phyloP scores from a whole-genome alignment of 2,888 invertebrate genomes.

The Orthosia gracilis region DNA sequence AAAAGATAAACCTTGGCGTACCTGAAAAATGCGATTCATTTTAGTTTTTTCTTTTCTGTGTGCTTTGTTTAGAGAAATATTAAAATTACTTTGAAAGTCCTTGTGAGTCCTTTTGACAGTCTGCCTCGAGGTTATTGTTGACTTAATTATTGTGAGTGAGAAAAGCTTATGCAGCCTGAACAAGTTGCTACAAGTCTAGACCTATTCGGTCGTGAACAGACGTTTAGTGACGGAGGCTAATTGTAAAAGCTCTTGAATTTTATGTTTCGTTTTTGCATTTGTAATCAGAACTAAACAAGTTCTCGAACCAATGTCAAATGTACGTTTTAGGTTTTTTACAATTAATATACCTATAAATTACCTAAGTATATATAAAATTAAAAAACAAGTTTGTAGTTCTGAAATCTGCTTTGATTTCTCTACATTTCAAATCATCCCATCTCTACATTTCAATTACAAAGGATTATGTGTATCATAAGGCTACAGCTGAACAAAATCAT shows the following conservation, averaged over 20 bases:
- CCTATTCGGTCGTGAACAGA: constrained; percentile 21
- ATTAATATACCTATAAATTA: too few relatives aligned
- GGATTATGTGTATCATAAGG: too few relatives aligned
- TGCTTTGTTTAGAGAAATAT: neutral
- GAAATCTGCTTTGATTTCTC: too few relatives aligned
- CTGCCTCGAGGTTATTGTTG: constrained; percentile 11
- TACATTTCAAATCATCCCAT: too few relatives aligned
- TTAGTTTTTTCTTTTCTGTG: neutral
- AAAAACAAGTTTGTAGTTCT: too few relatives aligned
- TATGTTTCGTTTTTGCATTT: neutral
- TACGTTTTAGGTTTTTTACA: too few relatives aligned
- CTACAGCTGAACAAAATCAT: neutral
- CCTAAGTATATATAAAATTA: too few relatives aligned
- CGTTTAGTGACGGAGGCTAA: constrained; percentile 16
- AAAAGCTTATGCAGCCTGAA: constrained; percentile 18
- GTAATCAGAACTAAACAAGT: neutral
- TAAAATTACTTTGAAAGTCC: neutral
- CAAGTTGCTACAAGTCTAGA: constrained; percentile 55
- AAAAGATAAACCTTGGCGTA: constrained; percentile 27
- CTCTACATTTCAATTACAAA: too few relatives aligned
- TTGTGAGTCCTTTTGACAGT: neutral
- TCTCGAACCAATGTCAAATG: too few relatives aligned
- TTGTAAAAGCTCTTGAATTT: neutral
- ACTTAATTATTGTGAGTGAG: constrained; percentile 18
- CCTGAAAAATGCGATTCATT: constrained; percentile 10